A percentile compares a stretch with the other conserved stretches of the same genome.
Evolutionary conservation across 2,113 vertebrate genomes (phyloP).

Genomic region (Elachura formosa): DNA sequence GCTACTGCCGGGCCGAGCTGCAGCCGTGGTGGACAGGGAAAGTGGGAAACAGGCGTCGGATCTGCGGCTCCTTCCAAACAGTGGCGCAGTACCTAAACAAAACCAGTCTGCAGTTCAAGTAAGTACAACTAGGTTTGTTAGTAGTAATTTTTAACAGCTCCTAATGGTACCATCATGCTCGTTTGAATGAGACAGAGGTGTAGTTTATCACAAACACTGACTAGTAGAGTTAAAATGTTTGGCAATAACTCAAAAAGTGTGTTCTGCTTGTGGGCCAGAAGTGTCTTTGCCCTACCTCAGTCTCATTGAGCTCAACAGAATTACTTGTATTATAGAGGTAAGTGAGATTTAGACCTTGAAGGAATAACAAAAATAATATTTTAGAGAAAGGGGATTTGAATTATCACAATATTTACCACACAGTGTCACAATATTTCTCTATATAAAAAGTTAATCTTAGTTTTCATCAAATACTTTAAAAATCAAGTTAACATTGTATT

Average conservation of each 20-base stretch:
- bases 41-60: conserved; percentile 26
- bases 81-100: conserved; percentile 61
- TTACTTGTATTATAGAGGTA: conserved; percentile 35
- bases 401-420: conserved; percentile 64
- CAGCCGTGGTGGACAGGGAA: conserved; percentile 29
- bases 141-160: conserved; percentile 51
- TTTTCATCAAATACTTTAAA: conserved; percentile 67
- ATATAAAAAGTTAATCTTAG: conserved; percentile 60
- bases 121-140: conserved; percentile 36
- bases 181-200: conserved; percentile 24
- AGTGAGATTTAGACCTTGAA: conserved; percentile 54
- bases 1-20: conserved; percentile 30
- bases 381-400: conserved; percentile 48
- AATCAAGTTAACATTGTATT: conserved; percentile 60
- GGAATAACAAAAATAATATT: conserved; percentile 56
- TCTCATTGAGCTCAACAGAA: conserved; percentile 20
- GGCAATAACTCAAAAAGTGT: not conserved
- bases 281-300: conserved; percentile 25
- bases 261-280: not conserved
- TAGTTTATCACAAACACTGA: not conserved
- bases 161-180: conserved; percentile 54
- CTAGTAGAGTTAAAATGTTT: not conserved
- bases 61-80: conserved; percentile 66
- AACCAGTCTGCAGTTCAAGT: conserved; percentile 53
- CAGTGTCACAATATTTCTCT: conserved; percentile 49